Percentiles rank a stretch among this genome's conserved stretches.
These are phyloP conservation scores for Sapayoa aenigma DNA, from an alignment of 2,113 vertebrate species.

Conservation along the genomic window DNA sequence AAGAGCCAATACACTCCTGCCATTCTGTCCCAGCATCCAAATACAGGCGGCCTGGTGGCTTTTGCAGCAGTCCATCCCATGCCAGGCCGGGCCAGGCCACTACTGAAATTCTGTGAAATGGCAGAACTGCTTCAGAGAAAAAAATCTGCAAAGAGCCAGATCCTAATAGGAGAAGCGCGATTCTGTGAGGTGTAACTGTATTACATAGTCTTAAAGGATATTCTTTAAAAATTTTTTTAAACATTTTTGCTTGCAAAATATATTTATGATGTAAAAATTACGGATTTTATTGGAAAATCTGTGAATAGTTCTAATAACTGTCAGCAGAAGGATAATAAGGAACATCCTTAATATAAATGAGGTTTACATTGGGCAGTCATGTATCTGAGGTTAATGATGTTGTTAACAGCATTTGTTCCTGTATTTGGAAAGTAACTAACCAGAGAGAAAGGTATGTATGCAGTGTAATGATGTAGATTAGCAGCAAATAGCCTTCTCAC, in stretches of 20 bases:
- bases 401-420: constrained; percentile 1
- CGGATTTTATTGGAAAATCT: neutral
- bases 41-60: no score
- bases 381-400: neutral
- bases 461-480: neutral
- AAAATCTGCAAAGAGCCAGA: no score
- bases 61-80: no score
- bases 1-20: no score
- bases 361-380: neutral
- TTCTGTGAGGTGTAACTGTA: no score
- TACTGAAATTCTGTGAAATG: no score
- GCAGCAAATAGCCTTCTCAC: neutral
- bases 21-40: no score
- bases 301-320: neutral
- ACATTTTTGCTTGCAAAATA: neutral
- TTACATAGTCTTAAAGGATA: neutral
- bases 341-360: neutral
- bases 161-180: no score
- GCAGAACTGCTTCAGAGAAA: no score
- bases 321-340: neutral
- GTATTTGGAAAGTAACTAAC: constrained; percentile 2
- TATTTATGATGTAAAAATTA: neutral
- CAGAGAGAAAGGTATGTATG: neutral
- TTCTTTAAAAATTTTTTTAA: neutral
- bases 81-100: no score